Conservation (phyloP, 2,113 vertebrate genomes). For the Gulo gulo region DNA sequence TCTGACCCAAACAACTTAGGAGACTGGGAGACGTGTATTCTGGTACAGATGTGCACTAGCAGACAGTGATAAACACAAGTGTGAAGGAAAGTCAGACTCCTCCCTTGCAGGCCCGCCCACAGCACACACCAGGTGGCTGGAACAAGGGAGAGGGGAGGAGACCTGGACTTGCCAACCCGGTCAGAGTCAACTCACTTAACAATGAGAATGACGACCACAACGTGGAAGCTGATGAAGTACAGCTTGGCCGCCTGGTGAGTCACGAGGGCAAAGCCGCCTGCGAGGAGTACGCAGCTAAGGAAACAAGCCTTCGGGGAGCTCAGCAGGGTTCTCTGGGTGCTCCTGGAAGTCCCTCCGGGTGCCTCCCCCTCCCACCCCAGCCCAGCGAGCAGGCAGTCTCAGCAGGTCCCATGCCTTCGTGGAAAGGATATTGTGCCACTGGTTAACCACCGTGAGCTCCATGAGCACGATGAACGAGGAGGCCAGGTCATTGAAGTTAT, state of each 20-base stretch:
- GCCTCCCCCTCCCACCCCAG: rapidly evolving
- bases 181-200: conserved; percentile 87
- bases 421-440: conserved; percentile 97
- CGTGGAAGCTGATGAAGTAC: conserved; percentile 94
- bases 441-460: conserved; percentile 96
- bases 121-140: rapidly evolving
- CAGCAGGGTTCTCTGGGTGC: background rate
- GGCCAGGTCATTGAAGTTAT: conserved; percentile 93
- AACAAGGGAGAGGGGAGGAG: background rate
- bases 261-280: conserved; percentile 88
- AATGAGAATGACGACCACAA: conserved; percentile 93
- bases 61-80: rapidly evolving
- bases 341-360: background rate
- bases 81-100: too few relatives aligned
- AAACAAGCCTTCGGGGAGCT: background rate
- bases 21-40: background rate
- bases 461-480: conserved; percentile 90
- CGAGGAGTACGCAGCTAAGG: conserved; percentile 91
- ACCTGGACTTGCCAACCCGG: rapidly evolving
- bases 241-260: conserved; percentile 88
- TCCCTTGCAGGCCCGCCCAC: background rate
- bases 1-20: background rate
- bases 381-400: too few relatives aligned
- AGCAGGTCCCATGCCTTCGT: rapidly evolving
- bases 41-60: rapidly evolving